Evolutionary conservation across 2,888 invertebrate species (phyloP).

Genomic region (Harmothoe impar): DNA sequence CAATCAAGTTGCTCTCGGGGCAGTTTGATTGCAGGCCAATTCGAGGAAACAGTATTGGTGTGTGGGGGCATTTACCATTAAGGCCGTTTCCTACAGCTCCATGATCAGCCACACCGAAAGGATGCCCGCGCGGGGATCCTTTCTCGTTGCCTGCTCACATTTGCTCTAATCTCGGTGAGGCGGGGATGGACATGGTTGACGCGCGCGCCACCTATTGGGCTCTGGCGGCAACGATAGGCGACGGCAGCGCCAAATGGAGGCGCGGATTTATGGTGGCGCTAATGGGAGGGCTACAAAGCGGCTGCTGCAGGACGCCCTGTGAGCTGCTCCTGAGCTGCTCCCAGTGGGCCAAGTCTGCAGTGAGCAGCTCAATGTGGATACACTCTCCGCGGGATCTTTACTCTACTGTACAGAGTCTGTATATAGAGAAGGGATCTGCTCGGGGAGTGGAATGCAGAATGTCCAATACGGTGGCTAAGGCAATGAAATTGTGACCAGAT

Average conservation of each 20-base stretch:
- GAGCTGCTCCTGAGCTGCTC: neutral
- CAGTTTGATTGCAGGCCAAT: neutral
- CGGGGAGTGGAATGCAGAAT: too few relatives aligned
- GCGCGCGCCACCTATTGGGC: slow-evolving; percentile 42
- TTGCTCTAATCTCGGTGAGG: slow-evolving; percentile 11
- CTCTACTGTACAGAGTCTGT: too few relatives aligned
- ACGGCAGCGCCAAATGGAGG: neutral
- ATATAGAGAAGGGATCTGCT: too few relatives aligned
- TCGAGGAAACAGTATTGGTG: neutral
- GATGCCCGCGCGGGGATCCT: too few relatives aligned
- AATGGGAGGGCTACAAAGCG: neutral
- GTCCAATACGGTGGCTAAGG: too few relatives aligned
- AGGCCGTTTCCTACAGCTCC: too few relatives aligned
- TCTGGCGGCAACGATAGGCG: slow-evolving; percentile 37
- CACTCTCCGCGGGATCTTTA: too few relatives aligned
- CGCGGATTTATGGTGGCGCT: slow-evolving; percentile 25
- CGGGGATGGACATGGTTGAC: slow-evolving; percentile 35
- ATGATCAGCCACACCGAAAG: too few relatives aligned
- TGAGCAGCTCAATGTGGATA: neutral
- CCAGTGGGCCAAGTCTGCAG: neutral
- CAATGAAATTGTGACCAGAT: too few relatives aligned
- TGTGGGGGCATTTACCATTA: neutral
- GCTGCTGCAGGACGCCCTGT: too few relatives aligned
- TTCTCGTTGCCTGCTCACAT: neutral
- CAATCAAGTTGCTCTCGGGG: too few relatives aligned